A percentile compares a stretch with the other conserved stretches of the same genome.
These are phyloP conservation scores for Leptinotarsa haldemani DNA, from an alignment of 2,888 invertebrate species.

Conservation along the genomic window DNA sequence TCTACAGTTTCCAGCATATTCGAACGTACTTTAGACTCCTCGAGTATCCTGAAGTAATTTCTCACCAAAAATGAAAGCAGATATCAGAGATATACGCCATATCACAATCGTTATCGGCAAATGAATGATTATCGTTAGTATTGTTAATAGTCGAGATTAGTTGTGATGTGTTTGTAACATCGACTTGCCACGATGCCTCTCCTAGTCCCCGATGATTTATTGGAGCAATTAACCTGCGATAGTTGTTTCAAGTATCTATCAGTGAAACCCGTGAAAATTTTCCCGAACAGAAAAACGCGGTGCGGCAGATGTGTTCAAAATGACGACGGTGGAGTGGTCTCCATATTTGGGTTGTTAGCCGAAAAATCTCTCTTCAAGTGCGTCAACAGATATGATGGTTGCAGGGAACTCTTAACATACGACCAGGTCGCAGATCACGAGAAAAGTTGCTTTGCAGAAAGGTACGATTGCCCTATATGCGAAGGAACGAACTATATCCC, in stretches of 20 bases:
- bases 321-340: constrained; percentile 5
- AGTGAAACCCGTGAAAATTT: constrained; percentile 6
- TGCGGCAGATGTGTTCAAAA: background rate
- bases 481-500: background rate
- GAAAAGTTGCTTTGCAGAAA: background rate
- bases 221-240: constrained; percentile 1
- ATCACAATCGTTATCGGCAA: background rate
- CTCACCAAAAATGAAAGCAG: too few relatives aligned
- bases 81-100: too few relatives aligned
- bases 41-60: too few relatives aligned
- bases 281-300: background rate
- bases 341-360: background rate
- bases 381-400: background rate
- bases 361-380: background rate
- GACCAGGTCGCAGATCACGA: background rate
- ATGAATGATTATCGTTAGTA: background rate
- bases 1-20: too few relatives aligned
- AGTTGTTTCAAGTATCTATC: constrained; percentile 2
- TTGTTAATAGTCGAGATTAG: background rate
- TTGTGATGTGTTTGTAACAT: background rate
- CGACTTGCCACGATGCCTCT: background rate
- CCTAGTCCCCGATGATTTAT: background rate
- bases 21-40: too few relatives aligned
- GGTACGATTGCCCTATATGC: background rate
- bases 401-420: background rate